These are phyloP conservation scores for Lissocephala sabroskyi DNA, from an alignment of 2,888 invertebrate genomes.

Conservation along the genomic window DNA sequence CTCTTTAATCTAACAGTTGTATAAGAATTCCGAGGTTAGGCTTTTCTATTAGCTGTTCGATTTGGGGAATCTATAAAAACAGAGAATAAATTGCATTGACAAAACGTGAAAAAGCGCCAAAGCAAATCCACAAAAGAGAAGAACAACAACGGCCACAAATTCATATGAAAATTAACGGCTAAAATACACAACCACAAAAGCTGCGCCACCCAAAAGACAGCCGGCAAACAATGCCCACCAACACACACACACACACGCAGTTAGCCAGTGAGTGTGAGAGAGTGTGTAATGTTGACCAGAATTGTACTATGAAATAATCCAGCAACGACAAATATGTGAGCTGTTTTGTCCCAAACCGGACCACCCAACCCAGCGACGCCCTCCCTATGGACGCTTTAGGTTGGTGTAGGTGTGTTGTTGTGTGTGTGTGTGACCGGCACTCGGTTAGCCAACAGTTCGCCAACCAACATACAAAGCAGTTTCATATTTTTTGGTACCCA, in stretches of 20 bases:
- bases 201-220: conserved; percentile 5
- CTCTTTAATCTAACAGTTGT: no score
- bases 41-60: no score
- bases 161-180: no score
- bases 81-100: no score
- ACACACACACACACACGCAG: conserved; percentile 4
- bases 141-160: no score
- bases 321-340: conserved; percentile 60
- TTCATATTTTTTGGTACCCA: conserved; percentile 29
- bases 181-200: conserved; percentile 1
- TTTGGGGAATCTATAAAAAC: no score
- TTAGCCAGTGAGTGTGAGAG: not conserved
- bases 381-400: no score
- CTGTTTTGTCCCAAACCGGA: conserved; percentile 26
- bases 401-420: conserved; percentile 34
- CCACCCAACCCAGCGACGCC: not conserved
- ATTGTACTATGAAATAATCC: conserved; percentile 61
- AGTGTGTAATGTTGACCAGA: conserved; percentile 20
- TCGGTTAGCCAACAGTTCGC: conserved; percentile 53
- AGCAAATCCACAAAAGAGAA: no score
- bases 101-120: no score
- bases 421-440: conserved; percentile 34
- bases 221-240: conserved; percentile 4
- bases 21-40: no score
- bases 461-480: conserved; percentile 32